phyloP scores from a whole-genome alignment of 2,113 vertebrate genomes.

The Cyprinus carpio region DNA sequence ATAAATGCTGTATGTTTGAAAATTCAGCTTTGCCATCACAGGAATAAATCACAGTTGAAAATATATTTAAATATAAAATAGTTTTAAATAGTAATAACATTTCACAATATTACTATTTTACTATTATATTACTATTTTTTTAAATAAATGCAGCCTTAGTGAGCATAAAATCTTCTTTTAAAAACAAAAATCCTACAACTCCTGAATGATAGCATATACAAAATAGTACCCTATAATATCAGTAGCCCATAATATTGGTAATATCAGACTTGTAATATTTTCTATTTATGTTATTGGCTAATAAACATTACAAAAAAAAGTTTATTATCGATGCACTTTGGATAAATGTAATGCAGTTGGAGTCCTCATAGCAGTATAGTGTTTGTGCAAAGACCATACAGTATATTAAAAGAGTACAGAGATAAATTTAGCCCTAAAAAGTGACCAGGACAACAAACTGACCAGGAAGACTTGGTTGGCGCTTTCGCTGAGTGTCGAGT shows the following conservation, averaged over 20 bases:
- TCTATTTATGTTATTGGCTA: background rate
- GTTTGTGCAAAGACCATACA: background rate
- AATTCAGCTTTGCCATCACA: background rate
- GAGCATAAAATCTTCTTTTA: background rate
- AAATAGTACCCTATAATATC: background rate
- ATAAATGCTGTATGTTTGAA: background rate
- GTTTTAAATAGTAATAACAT: background rate
- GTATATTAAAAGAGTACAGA: background rate
- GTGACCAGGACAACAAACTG: conserved; percentile 55
- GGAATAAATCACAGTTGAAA: background rate
- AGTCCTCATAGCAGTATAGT: background rate
- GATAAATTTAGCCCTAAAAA: conserved; percentile 32
- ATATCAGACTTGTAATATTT: background rate
- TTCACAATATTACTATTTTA: background rate
- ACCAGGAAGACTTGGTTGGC: conserved; percentile 98
- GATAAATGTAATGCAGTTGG: background rate
- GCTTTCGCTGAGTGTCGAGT: conserved; percentile 96
- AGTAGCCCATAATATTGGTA: background rate
- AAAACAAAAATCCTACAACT: background rate
- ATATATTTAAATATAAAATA: background rate
- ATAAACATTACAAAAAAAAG: background rate
- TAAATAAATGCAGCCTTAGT: background rate
- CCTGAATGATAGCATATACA: background rate
- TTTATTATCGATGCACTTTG: background rate
- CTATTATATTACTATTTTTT: background rate